These are phyloP conservation scores for Tragelaphus scriptus DNA, from an alignment of 2,113 vertebrate species.

Conservation along the genomic window DNA sequence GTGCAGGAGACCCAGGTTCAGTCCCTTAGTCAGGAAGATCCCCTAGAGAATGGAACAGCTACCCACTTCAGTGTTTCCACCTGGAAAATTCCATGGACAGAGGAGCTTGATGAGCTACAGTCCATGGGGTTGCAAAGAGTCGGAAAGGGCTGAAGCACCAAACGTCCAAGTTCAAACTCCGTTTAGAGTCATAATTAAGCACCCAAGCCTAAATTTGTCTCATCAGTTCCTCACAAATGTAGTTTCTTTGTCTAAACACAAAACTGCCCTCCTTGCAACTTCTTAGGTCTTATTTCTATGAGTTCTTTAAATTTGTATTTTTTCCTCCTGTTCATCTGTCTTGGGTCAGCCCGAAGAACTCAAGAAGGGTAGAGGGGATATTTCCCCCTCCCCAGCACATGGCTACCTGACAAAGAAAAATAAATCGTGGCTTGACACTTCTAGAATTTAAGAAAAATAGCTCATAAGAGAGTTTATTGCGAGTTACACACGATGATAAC, in stretches of 20 bases:
- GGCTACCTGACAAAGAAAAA: background rate
- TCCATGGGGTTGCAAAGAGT: background rate
- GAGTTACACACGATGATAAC: background rate
- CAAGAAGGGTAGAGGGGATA: background rate
- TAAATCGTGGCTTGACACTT: background rate
- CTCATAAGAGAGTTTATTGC: background rate
- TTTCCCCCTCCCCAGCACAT: too few species aligned
- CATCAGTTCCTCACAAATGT: background rate
- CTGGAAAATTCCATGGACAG: background rate
- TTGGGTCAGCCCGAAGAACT: background rate
- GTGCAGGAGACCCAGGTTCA: background rate
- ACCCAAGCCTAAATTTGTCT: background rate
- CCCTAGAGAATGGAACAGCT: background rate
- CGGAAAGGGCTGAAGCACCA: background rate
- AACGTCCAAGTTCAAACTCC: background rate
- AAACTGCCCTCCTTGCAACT: background rate
- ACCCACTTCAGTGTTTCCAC: background rate
- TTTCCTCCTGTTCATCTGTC: background rate
- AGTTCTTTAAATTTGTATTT: background rate
- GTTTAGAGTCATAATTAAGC: background rate
- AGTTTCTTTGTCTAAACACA: background rate
- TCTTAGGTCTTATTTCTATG: background rate
- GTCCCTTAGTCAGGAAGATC: background rate
- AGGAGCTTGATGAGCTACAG: background rate
- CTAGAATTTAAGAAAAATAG: background rate